Evolutionary conservation across 2,888 invertebrate species (phyloP).

Genomic region (Tetheella fluctuosa): DNA sequence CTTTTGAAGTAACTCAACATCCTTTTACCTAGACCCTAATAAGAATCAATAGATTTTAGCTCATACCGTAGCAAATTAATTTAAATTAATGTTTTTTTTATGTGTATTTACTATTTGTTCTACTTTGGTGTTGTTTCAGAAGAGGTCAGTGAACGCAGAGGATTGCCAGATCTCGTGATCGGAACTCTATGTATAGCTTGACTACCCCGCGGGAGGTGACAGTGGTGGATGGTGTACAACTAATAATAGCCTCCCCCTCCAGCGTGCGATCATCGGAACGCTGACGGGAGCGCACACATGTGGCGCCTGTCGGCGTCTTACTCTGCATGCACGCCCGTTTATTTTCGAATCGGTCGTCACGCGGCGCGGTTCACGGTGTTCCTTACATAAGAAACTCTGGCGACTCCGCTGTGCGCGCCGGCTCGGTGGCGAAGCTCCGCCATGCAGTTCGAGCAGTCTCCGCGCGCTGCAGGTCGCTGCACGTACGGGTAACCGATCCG

Average conservation of each 20-base stretch:
- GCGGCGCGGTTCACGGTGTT: conserved; percentile 77
- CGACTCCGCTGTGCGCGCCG: conserved; percentile 47
- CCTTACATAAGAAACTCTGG: conserved; percentile 72
- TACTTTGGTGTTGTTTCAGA: conserved; percentile 61
- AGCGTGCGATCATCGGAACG: conserved; percentile 72
- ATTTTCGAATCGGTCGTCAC: conserved; percentile 81
- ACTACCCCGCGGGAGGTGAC: conserved; percentile 84
- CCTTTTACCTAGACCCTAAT: too few species aligned
- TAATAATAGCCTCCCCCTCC: conserved; percentile 83
- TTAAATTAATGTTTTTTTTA: not conserved
- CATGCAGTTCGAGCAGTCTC: conserved; percentile 59
- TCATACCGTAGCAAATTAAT: not conserved
- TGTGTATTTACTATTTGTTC: not conserved
- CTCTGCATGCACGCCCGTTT: conserved; percentile 73
- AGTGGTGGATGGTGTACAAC: conserved; percentile 82
- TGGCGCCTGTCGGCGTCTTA: conserved; percentile 71
- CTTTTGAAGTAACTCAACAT: too few species aligned
- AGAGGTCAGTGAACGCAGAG: conserved; percentile 78
- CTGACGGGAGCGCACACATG: conserved; percentile 78
- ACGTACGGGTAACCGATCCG: conserved; percentile 83
- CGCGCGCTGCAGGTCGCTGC: conserved; percentile 77
- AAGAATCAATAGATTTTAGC: too few species aligned
- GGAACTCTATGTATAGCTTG: conserved; percentile 78
- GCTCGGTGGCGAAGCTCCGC: conserved; percentile 47
- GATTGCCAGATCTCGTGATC: conserved; percentile 79